Conservation (phyloP, 1,140 invertebrate species). For the Ips typographus region DNA sequence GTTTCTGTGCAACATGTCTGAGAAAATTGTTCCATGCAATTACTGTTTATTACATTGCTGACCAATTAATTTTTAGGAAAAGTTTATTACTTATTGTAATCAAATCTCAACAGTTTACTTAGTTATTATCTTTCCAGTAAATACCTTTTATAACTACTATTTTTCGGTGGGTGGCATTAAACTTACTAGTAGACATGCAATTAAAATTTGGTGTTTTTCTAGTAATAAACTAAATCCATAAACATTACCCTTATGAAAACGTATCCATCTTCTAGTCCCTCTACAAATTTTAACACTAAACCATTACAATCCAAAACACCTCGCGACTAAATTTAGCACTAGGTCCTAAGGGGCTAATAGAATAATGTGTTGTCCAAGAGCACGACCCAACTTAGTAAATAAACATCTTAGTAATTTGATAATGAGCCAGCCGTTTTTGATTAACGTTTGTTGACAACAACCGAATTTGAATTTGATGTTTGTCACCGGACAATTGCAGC, state of each 20-base stretch:
- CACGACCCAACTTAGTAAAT: constrained; percentile 12
- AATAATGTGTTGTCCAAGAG: constrained; percentile 18
- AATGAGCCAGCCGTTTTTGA: constrained; percentile 21
- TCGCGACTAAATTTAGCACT: constrained; percentile 18
- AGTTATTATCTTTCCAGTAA: too few relatives aligned
- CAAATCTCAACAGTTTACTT: too few relatives aligned
- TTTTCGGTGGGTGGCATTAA: too few relatives aligned
- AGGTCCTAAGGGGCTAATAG: constrained; percentile 7
- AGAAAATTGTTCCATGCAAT: too few relatives aligned
- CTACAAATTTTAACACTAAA: constrained; percentile 11
- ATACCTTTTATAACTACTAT: too few relatives aligned
- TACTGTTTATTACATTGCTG: background rate
- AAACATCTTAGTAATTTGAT: constrained; percentile 29
- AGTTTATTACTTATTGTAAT: too few relatives aligned
- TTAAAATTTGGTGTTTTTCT: too few relatives aligned
- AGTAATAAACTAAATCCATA: too few relatives aligned
- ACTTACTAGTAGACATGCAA: too few relatives aligned
- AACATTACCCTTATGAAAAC: background rate
- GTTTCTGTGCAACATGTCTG: too few relatives aligned
- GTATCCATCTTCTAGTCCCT: constrained; percentile 8
- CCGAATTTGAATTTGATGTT: constrained; percentile 18
- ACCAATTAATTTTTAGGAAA: too few relatives aligned
- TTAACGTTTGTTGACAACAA: constrained; percentile 20
- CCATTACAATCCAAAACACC: constrained; percentile 12
- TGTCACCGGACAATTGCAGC: background rate